These are phyloP conservation scores for Mya arenaria DNA, from an alignment of 1,140 invertebrate species.

Conservation along the genomic window DNA sequence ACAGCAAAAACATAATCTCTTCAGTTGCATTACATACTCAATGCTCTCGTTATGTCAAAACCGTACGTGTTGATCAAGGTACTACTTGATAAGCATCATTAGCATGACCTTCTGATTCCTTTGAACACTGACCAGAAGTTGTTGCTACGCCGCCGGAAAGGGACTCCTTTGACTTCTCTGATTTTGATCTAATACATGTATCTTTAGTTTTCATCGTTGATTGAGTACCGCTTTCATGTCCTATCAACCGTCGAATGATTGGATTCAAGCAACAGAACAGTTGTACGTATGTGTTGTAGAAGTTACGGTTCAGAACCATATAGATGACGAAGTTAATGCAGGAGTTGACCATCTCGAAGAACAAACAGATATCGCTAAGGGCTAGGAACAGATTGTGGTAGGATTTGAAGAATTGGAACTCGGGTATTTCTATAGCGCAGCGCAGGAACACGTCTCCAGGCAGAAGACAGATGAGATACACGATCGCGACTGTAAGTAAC, in stretches of 20 bases:
- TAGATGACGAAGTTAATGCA: slow-evolving; percentile 65
- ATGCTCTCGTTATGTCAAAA: no score
- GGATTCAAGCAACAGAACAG: slow-evolving; percentile 35
- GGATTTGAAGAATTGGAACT: slow-evolving; percentile 48
- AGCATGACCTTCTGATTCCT: no score
- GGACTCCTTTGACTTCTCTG: no score
- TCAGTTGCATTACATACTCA: no score
- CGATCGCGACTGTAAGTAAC: slow-evolving; percentile 41
- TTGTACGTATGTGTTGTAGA: slow-evolving; percentile 41
- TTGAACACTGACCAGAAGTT: no score
- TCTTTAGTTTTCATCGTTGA: background rate
- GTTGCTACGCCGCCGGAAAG: no score
- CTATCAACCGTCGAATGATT: background rate
- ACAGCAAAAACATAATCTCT: no score
- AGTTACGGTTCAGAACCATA: slow-evolving; percentile 60
- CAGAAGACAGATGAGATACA: slow-evolving; percentile 55
- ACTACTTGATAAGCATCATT: no score
- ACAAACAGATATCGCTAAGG: slow-evolving; percentile 48
- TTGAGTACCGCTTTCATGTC: background rate
- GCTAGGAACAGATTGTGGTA: slow-evolving; percentile 62
- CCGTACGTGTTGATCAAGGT: no score
- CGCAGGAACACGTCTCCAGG: slow-evolving; percentile 55
- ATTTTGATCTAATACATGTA: no score
- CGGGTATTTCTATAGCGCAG: slow-evolving; percentile 2
- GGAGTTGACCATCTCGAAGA: slow-evolving; percentile 58